Conservation (phyloP, 2,888 invertebrate species). For the Galerucella calmariensis region DNA sequence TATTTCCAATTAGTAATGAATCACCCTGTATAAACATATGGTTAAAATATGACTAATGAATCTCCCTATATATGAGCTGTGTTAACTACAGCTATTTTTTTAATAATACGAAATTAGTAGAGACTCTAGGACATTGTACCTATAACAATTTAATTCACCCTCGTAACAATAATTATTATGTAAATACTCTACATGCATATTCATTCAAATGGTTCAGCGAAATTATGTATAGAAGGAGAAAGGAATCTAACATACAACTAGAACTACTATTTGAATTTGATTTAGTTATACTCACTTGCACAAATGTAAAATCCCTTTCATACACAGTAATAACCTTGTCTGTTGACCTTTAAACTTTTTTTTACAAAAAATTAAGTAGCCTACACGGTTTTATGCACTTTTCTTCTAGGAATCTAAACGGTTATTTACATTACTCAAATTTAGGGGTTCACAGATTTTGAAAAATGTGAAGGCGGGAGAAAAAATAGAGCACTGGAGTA, state of each 20-base stretch:
- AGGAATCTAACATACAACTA: conserved; percentile 7
- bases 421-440: no score
- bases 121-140: neutral
- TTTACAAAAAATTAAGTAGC: neutral
- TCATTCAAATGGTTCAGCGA: neutral
- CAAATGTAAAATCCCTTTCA: neutral
- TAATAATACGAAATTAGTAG: neutral
- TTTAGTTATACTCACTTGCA: conserved; percentile 18
- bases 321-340: neutral
- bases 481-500: no score
- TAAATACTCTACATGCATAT: neutral
- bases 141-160: neutral
- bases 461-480: no score
- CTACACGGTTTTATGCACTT: no score
- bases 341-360: neutral
- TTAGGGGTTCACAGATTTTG: no score
- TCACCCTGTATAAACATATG: neutral
- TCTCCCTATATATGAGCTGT: no score
- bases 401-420: no score
- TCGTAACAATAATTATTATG: neutral
- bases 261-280: conserved; percentile 10
- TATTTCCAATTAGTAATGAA: no score
- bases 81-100: neutral
- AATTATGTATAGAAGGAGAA: neutral
- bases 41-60: no score